Base-by-base conservation (phyloP, 2,888 invertebrate genomes). In the Perizoma flavofasciatum region DNA sequence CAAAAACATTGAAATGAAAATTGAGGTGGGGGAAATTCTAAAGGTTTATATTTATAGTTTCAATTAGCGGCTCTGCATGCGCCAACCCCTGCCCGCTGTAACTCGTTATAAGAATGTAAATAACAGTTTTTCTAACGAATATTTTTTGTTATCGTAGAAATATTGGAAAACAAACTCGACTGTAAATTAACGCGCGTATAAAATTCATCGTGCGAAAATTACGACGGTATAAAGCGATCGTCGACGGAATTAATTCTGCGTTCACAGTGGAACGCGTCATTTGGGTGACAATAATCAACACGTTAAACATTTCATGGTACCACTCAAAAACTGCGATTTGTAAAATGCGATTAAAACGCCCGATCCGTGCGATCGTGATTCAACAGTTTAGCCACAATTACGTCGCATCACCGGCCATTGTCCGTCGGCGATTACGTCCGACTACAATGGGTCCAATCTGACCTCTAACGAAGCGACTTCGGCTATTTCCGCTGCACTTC, bases 401-500 rank as follows among this genome's bases (percentile, higher is more conserved):
- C 83, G 80, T 73, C 77, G 82, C 82, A 85, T 87, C 89, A 86
- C 80, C 80, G 87, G 78, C 85, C 85, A 88, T 90, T 91, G 91
- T 91, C 89, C 88, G 74, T 68, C 72, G 75, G 72, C 86, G 83
- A 88, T 90, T 89, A 89, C 80, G 79, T 72, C 68, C 74, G 72
- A 79, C 80, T 79, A 91, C 91, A 91, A 91, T 91, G 73, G 86
- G 70, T 72, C 82, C 87, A 85, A 88, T 88, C 83, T 78, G 84
- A 82, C 78, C 83, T 77, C 86, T 89, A 89, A 90, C 89, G 90
- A 90, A 88, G 89, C 83, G 88, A 87, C 87, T 86, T 89, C 87
- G 88, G 78, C 75, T 73, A 76, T 83, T 88, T 88, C 89, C 89
- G 89, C 75, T 76, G 75, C 79, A 81, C 85, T 83, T 85, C 82